Base-by-base conservation (phyloP, 2,797 vertebrate species). In the Sparus aurata region DNA sequence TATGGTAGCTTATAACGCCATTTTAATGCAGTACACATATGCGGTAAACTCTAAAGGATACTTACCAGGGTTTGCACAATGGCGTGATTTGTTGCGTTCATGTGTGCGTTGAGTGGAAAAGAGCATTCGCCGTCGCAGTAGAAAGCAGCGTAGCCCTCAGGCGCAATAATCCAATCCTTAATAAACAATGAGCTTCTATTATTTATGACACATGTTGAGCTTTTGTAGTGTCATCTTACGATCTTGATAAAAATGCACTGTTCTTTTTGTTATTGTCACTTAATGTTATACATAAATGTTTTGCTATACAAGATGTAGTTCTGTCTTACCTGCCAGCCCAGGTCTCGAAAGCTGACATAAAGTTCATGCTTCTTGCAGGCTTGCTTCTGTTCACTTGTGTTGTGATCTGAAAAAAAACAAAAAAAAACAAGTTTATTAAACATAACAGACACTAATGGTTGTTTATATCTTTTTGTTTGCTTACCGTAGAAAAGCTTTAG, bases 321-420 rank as follows among this genome's bases (percentile, higher is more conserved):
- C 53, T 25, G 10, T 22, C 90, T 86, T 95, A 99, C 98, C 98
- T 99, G 98, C 98, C 98, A 99, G 75, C 98, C 98, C 71, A 99
- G 92, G 85, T 99, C 98, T 62, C 98, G 96, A 87, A 99, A 99
- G 82, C 98, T 99, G 91, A 99, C 98, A 0, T 99, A 99, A 34
- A 99, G 98, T 89, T 99, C 98, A 2, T 99, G 98, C 88, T 99
- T 99, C 94, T 98, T 99, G 88, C 98, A 99, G 67, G 98, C 98
- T 92, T 99, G 98, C 78, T 99, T 99, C 93, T 99, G 98, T 87
- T 99, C 98, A 3, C 98, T 99, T 61, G 96, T 97, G 91, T 98
- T 99, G 85, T 97, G 97, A 94, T 99, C 98, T 99, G 84, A 87
- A 75, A 87, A 81, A 58, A 41, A 3, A n/a, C n/a, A n/a, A n/a